Evolutionary conservation across 1,140 invertebrate genomes (phyloP).

Genomic region (Cotesia typhae): DNA sequence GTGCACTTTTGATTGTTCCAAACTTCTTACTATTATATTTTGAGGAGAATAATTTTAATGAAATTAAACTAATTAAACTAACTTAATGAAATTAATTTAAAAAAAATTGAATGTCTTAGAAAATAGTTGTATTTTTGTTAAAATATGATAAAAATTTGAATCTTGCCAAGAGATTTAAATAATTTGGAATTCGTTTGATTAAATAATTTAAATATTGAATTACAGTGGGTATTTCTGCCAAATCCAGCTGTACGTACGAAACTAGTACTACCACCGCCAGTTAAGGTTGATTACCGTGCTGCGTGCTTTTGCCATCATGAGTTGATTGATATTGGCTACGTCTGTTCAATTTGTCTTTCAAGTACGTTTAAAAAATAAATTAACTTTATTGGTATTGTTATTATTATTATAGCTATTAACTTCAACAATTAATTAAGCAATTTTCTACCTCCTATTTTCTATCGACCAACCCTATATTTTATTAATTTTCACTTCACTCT

Average conservation of each 20-base stretch:
- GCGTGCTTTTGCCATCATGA: conserved; percentile 98
- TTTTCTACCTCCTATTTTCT: no score
- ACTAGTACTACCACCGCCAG: conserved; percentile 87
- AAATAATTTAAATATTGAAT: conserved; percentile 32
- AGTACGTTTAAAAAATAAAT: conserved; percentile 70
- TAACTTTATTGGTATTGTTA: conserved; percentile 46
- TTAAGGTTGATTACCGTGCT: conserved; percentile 93
- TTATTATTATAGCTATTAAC: conserved; percentile 1
- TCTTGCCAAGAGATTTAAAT: background rate
- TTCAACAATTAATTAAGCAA: no score
- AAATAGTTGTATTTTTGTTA: background rate
- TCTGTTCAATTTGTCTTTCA: conserved; percentile 97
- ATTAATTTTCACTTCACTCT: no score
- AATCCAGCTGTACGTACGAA: conserved; percentile 81
- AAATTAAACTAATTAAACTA: no score
- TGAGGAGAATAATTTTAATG: no score
- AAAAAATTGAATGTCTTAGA: no score
- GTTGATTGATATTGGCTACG: conserved; percentile 94
- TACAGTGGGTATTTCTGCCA: conserved; percentile 92
- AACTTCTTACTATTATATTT: no score
- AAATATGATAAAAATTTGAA: background rate
- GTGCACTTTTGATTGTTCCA: no score
- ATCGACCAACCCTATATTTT: background rate
- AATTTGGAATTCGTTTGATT: conserved; percentile 34
- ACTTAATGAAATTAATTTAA: no score